These are phyloP conservation scores for Melanargia galathea DNA, from an alignment of 2,888 invertebrate genomes.

Conservation along the genomic window DNA sequence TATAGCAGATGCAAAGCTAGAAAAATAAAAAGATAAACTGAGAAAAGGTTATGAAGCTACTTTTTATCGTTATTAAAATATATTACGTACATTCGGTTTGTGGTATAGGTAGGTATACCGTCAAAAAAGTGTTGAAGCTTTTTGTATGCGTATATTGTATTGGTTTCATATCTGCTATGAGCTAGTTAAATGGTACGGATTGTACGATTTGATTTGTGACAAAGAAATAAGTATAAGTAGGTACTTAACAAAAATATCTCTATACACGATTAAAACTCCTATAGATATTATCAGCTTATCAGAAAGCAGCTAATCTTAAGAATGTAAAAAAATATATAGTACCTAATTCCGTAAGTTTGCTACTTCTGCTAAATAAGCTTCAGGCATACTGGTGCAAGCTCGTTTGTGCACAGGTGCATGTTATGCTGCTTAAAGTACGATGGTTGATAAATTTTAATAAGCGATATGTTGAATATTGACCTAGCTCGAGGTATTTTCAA, in stretches of 20 bases:
- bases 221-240: too few relatives aligned
- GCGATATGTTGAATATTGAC: slow-evolving; percentile 13
- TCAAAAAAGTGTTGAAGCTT: too few relatives aligned
- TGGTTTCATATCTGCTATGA: neutral
- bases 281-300: too few relatives aligned
- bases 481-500: slow-evolving; percentile 4
- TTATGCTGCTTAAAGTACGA: slow-evolving; percentile 44
- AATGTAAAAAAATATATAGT: too few relatives aligned
- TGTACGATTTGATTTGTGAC: too few relatives aligned
- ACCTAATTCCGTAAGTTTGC: slow-evolving; percentile 4
- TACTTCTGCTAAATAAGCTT: slow-evolving; percentile 8
- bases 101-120: neutral
- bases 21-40: too few relatives aligned
- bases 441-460: slow-evolving; percentile 33
- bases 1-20: neutral
- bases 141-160: neutral
- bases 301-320: too few relatives aligned
- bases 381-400: slow-evolving; percentile 31
- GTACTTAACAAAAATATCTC: too few relatives aligned
- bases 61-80: neutral
- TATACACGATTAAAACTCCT: too few relatives aligned
- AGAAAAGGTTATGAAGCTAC: neutral
- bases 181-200: too few relatives aligned
- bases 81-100: neutral
- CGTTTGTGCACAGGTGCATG: slow-evolving; percentile 34